Evolutionary conservation across 2,113 vertebrate genomes (phyloP), one percentile per base, ranked within the genome.

Genomic region (Thunnus thynnus): DNA sequence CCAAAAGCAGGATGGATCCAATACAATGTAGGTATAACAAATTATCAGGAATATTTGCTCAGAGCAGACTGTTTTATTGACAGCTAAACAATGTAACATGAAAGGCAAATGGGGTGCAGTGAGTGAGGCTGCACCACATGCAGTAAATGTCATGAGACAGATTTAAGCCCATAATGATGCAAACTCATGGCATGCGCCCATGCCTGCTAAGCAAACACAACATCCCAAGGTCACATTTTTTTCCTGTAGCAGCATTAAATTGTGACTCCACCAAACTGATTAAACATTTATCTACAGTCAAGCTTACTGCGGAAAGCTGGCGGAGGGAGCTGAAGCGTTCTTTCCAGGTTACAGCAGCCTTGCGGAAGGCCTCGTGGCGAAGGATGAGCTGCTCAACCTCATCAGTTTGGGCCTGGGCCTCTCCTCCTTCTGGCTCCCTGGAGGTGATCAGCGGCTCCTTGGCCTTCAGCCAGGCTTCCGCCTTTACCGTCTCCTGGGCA

Each of bases 371-470:
- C 86, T 98, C 96, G 0, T 98, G 97, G 50, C 97, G 95, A 88
- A 97, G 97, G 94, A 98, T 97, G 93, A 98, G 96, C 89, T 95
- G 96, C 90, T 98, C 97, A 4, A 97, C 97, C 85, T 98, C 97
- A 0, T 98, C 97, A 2, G 96, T 96, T 1, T 96, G 97, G 79
- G 93, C 85, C 12, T 93, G 96, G 85, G 96, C 93, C 83, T 95
- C 96, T 0, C 95, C 64, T 94, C 92, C 88, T 93, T 94, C 80
- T 25, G 86, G 88, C 72, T 91, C 87, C 51, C 80, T 93, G 72
- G 92, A 91, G 69, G 89, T 88, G 88, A 94, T 94, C 76, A 97
- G 84, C 0, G 97, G 97, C 85, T 98, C 97, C 84, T 98, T 97
- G 80, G 96, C 95, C 80, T 96, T 95, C 0, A 97, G 94, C 97